phyloP scores from a whole-genome alignment of 1,140 invertebrate genomes.

The Trichonephila clavata region DNA sequence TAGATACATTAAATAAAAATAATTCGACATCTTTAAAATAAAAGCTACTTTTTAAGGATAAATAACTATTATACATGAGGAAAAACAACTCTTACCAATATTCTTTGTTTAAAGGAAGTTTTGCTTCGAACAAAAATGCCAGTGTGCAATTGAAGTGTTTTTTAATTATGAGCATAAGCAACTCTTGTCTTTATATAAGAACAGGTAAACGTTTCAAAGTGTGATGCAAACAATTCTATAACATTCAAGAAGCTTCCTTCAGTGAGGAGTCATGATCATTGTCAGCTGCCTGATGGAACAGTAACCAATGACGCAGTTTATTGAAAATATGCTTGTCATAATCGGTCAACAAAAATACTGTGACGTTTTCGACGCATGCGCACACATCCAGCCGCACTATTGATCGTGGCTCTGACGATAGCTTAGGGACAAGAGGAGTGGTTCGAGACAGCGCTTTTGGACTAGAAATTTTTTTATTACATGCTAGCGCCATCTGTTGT shows the following conservation, averaged over 20 bases:
- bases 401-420: no score
- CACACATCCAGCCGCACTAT: no score
- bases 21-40: neutral
- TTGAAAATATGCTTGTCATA: neutral
- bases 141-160: neutral
- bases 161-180: neutral
- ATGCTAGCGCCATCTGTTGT: no score
- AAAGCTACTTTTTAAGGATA: neutral
- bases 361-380: no score
- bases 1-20: neutral
- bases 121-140: neutral
- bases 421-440: no score
- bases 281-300: conserved; percentile 18
- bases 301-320: conserved; percentile 49
- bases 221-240: conserved; percentile 28
- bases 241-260: conserved; percentile 65
- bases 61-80: neutral
- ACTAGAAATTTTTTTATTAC: no score
- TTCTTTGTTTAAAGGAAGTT: neutral
- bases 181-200: conserved; percentile 13
- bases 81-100: neutral
- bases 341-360: neutral
- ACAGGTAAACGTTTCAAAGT: conserved; percentile 11
- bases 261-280: neutral
- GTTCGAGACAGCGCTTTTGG: no score